These are phyloP conservation scores for Mythimna vitellina DNA, from an alignment of 2,888 invertebrate species.

Conservation along the genomic window DNA sequence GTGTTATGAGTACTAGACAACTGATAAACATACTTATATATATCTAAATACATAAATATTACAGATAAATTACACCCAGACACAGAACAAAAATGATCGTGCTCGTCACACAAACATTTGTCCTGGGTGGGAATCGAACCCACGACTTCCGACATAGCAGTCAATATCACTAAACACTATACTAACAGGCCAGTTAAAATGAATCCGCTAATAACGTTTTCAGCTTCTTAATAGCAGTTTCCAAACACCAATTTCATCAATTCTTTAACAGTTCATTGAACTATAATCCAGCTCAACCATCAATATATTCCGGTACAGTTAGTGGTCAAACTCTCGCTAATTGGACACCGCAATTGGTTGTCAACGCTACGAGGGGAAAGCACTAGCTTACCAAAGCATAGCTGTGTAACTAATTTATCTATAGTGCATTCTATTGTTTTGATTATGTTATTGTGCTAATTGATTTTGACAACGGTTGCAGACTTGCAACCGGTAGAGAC, in stretches of 20 bases:
- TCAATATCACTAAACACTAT: too few relatives aligned
- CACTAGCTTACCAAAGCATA: constrained; percentile 17
- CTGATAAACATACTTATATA: too few relatives aligned
- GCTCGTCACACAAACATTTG: too few relatives aligned
- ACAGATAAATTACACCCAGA: too few relatives aligned
- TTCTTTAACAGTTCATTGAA: constrained; percentile 37
- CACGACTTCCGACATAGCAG: too few relatives aligned
- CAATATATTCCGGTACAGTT: constrained; percentile 52
- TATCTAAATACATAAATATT: too few relatives aligned
- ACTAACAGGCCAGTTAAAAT: too few relatives aligned
- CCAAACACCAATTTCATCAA: background rate
- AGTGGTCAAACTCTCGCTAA: constrained; percentile 62
- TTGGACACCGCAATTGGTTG: constrained; percentile 68
- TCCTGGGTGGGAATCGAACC: too few relatives aligned
- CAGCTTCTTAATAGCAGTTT: background rate
- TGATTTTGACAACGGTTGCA: background rate
- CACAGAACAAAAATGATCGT: too few relatives aligned
- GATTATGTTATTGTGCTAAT: constrained; percentile 7
- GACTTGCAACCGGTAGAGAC: too few relatives aligned
- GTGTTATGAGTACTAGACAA: too few relatives aligned
- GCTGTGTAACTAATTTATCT: constrained; percentile 19
- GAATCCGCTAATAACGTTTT: too few relatives aligned
- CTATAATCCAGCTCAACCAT: constrained; percentile 26
- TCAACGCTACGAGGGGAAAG: constrained; percentile 41
- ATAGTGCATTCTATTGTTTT: constrained; percentile 17